Conservation (phyloP, 2,888 invertebrate species). For the Auanema freiburgensis region DNA sequence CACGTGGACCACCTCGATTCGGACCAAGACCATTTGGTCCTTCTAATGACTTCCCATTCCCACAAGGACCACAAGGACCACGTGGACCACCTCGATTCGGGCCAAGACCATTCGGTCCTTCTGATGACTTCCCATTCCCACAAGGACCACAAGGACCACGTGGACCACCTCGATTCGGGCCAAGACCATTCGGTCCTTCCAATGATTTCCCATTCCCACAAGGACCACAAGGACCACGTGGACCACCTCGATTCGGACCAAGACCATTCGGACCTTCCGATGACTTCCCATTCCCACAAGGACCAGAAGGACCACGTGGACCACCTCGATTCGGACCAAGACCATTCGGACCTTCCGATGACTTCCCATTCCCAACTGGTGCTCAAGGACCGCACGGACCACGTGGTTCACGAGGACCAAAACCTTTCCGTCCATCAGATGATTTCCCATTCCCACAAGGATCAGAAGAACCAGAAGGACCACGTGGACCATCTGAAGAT, state of each 20-base stretch:
- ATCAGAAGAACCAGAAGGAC: conserved; percentile 14
- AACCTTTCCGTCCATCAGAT: conserved; percentile 14
- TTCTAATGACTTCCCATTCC: conserved; percentile 10
- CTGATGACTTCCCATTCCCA: conserved; percentile 6
- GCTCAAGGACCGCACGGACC: conserved; percentile 3
- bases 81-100: conserved; percentile 5
- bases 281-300: conserved; percentile 5
- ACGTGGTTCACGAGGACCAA: conserved; percentile 11
- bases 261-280: conserved; percentile 7
- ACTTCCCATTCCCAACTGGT: neutral
- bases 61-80: neutral
- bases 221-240: neutral
- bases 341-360: neutral
- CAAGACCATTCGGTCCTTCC: neutral
- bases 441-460: conserved; percentile 1
- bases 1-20: too few relatives aligned
- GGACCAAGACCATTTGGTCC: conserved; percentile 8
- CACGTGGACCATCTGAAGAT: conserved; percentile 8
- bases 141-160: neutral
- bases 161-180: neutral
- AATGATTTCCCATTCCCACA: neutral
- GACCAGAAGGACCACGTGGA: conserved; percentile 20
- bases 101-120: conserved; percentile 9
- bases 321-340: neutral
- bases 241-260: conserved; percentile 9